Evolutionary conservation across 1,140 invertebrate genomes (phyloP), one percentile per base, ranked within the genome.

Genomic region (Hyles vespertilio): DNA sequence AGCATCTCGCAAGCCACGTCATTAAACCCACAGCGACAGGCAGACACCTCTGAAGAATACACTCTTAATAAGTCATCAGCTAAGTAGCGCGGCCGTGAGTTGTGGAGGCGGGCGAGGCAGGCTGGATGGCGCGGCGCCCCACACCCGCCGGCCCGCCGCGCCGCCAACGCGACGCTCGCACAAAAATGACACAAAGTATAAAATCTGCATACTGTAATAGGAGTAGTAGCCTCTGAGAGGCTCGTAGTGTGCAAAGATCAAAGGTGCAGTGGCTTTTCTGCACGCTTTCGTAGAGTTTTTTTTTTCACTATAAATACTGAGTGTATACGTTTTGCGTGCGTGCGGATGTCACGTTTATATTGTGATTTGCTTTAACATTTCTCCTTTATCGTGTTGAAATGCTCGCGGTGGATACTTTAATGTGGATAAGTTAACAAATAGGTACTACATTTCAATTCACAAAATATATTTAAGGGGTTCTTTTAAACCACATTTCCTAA

Each of bases 1-100:
- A 66, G 61, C 62, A 61, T 61, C 58, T 58, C 56, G 56, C 48
- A 60, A 65, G 32, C 77, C 80, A 87, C 79, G 75, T 78, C 80
- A 84, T 87, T 87, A 87, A 84, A 73, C 79, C 71, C 70, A 71
- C 77, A 67, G 72, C 75, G 77, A 78, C 81, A 83, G 73, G 61
- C 81, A 84, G 84, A 87, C 84, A 87, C 84, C 81, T 87, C 79
- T 76, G 74, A 85, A 87, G 84, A 85, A 87, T 85, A 81, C 78
- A 76, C 81, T 82, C 81, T 87, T 87, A 87, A 87, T 87, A 87
- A 87, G 84, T 87, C 84, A 87, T 87, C 84, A 85, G 84, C 81
- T 87, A 87, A 85, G 84, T 87, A 85, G 81, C 78, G 74, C 78
- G 63, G 77, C 77, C 72, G 63, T 59, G 59, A 69, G 69, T 65